Conservation (phyloP, 30 jellyfish, hydroid and myxozoan genomes). For the Pelagia noctiluca region DNA sequence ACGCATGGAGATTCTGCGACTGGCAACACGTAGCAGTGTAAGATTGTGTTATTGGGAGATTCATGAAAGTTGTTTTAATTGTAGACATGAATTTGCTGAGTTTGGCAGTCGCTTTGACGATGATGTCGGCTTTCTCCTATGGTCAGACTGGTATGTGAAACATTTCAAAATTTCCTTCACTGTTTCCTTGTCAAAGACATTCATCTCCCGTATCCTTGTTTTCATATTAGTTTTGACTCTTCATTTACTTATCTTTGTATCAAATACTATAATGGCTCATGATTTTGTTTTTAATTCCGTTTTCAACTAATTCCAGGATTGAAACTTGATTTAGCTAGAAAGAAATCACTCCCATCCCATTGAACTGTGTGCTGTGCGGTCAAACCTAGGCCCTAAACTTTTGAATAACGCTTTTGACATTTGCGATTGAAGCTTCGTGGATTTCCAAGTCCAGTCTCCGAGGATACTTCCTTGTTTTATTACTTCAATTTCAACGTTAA, state of each 20-base stretch:
- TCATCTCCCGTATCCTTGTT: not conserved
- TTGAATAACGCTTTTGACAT: too few species aligned
- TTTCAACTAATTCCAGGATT: not conserved
- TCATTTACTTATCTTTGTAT: too few species aligned
- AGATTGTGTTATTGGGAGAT: not conserved
- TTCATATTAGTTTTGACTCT: not conserved
- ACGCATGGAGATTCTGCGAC: not conserved
- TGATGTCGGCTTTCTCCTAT: not conserved
- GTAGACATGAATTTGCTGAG: not conserved
- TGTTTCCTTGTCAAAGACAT: not conserved
- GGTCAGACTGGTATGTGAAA: conserved; percentile 15
- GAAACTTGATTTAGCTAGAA: not conserved
- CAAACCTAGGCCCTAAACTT: too few species aligned
- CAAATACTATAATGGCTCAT: not conserved
- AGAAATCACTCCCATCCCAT: too few species aligned
- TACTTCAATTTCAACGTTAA: too few species aligned
- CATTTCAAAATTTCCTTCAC: not conserved
- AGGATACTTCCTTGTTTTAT: too few species aligned
- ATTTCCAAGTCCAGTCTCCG: too few species aligned
- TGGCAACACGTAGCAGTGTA: not conserved
- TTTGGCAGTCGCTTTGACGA: not conserved
- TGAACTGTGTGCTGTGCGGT: too few species aligned
- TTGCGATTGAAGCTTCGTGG: too few species aligned
- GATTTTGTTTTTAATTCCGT: not conserved
- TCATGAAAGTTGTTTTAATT: not conserved